These are phyloP conservation scores for Theristicus caerulescens DNA, from an alignment of 2,113 vertebrate species.

Conservation along the genomic window DNA sequence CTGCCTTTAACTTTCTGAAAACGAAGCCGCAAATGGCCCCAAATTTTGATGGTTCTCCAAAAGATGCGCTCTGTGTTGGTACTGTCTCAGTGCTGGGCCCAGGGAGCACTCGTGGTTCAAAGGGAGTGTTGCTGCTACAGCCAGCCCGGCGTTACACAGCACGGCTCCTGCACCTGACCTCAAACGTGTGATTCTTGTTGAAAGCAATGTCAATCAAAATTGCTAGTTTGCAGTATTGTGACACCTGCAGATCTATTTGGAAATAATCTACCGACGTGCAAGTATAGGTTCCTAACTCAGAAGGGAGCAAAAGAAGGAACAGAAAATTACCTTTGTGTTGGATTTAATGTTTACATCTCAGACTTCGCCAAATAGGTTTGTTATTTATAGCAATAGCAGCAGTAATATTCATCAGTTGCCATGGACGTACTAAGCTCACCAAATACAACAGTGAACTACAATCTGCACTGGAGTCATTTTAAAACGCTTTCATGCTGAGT, in stretches of 20 bases:
- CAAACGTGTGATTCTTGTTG: not conserved
- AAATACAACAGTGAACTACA: constrained; percentile 18
- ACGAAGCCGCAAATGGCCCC: not conserved
- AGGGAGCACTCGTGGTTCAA: not conserved
- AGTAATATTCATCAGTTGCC: constrained; percentile 60
- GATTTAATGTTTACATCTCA: constrained; percentile 42
- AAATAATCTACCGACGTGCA: not conserved
- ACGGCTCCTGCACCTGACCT: not conserved
- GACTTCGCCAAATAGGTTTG: constrained; percentile 40
- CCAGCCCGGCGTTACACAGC: rapidly evolving
- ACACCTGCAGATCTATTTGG: not conserved
- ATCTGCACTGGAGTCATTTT: constrained; percentile 1
- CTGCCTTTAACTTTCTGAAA: not conserved
- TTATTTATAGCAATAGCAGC: constrained; percentile 58
- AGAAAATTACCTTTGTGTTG: constrained; percentile 35
- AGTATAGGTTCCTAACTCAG: not conserved
- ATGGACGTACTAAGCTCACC: constrained; percentile 50
- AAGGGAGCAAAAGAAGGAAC: not conserved
- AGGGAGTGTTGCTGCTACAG: not conserved
- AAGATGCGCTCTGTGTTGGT: not conserved
- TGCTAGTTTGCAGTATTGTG: not conserved
- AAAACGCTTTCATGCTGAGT: constrained; percentile 7
- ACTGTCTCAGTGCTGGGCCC: rapidly evolving
- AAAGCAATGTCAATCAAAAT: not conserved
- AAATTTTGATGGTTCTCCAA: not conserved